These are phyloP conservation scores for Leptodirus hochenwartii DNA, from an alignment of 2,888 invertebrate species.

Conservation along the genomic window DNA sequence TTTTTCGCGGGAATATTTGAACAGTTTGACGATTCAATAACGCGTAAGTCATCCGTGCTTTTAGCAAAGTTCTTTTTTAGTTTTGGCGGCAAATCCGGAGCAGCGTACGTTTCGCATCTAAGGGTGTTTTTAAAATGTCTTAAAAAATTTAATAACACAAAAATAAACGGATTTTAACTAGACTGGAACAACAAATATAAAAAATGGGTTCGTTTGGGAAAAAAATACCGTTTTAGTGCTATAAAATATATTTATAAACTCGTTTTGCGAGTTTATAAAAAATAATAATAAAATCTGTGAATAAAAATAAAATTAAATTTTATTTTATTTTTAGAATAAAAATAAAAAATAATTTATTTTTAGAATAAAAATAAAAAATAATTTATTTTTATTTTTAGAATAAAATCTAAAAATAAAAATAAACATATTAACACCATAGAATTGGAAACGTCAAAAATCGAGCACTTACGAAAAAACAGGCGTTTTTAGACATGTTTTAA, in stretches of 20 bases:
- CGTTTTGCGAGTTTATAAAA: background rate
- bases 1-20: conserved; percentile 34
- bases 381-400: no score
- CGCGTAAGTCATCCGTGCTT: conserved; percentile 12
- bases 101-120: conserved; percentile 9
- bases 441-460: no score
- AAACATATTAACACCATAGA: no score
- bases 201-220: background rate
- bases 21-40: conserved; percentile 34
- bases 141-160: background rate
- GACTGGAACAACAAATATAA: background rate
- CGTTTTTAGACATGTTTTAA: no score
- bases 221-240: background rate
- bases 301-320: no score
- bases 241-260: background rate
- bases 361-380: no score
- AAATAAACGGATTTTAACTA: background rate
- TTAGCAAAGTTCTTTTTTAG: conserved; percentile 11
- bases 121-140: conserved; percentile 2
- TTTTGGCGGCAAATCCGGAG: conserved; percentile 7
- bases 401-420: no score
- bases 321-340: no score
- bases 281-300: background rate
- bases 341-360: no score
- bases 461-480: no score